Evolutionary conservation across 2,888 invertebrate species (phyloP).

Genomic region (Tipula confusa): DNA sequence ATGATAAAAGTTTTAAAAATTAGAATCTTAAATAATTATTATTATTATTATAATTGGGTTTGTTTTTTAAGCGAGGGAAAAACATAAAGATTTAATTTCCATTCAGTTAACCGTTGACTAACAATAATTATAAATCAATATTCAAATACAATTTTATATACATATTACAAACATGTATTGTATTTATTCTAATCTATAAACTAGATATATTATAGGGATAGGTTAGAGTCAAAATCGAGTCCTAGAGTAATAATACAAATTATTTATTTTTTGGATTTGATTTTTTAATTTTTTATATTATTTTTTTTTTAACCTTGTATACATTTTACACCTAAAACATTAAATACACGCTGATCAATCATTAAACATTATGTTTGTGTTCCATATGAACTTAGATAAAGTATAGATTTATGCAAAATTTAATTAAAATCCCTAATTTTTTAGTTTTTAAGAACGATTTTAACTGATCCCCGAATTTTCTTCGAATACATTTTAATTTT

Average conservation of each 20-base stretch:
- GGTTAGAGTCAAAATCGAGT: background rate
- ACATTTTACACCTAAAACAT: background rate
- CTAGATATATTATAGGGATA: background rate
- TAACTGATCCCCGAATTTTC: too few relatives aligned
- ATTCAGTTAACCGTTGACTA: conserved; percentile 12
- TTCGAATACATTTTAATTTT: too few relatives aligned
- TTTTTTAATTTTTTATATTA: too few relatives aligned
- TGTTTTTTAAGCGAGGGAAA: background rate
- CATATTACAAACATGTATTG: too few relatives aligned
- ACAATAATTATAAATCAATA: background rate
- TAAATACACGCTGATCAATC: background rate
- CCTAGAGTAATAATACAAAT: background rate
- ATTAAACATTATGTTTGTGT: background rate
- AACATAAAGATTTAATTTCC: background rate
- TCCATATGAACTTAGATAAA: too few relatives aligned
- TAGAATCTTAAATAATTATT: conserved; percentile 1
- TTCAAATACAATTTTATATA: background rate
- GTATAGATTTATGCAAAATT: too few relatives aligned
- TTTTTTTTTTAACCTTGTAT: background rate
- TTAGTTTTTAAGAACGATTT: too few relatives aligned
- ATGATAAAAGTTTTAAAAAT: background rate
- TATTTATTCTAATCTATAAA: conserved; percentile 6
- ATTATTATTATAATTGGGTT: background rate
- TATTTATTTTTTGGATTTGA: background rate
- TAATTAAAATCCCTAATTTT: too few relatives aligned